phyloP scores from a whole-genome alignment of 64 coral and sea anemone species.

The Trachythela sp. region DNA sequence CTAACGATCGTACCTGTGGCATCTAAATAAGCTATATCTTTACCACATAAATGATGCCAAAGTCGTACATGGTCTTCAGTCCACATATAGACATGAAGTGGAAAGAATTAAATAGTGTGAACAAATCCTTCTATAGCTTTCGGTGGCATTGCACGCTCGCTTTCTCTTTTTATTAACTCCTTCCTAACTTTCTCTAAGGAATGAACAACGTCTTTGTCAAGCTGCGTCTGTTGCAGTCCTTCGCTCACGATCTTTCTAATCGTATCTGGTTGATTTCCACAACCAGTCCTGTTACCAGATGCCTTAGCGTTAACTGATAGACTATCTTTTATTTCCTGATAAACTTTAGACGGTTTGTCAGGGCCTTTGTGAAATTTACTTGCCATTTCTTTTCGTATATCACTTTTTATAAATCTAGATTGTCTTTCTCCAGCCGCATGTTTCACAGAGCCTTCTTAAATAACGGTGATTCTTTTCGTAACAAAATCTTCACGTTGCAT shows the following conservation, averaged over 20 bases:
- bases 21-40: slow-evolving; percentile 24
- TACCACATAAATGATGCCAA: slow-evolving; percentile 18
- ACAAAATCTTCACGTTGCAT: slow-evolving; percentile 4
- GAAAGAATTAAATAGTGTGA: background rate
- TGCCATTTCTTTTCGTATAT: background rate
- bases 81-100: slow-evolving; percentile 7
- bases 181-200: background rate
- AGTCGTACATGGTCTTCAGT: slow-evolving; percentile 49
- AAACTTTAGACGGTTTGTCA: slow-evolving; percentile 25
- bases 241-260: slow-evolving; percentile 4
- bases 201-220: background rate
- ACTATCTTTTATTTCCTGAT: slow-evolving; percentile 11
- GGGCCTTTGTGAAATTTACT: background rate
- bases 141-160: background rate
- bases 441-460: background rate
- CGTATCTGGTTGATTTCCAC: background rate
- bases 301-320: background rate
- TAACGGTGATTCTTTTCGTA: background rate
- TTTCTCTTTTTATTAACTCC: background rate
- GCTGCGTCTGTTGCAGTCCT: background rate
- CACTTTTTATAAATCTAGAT: slow-evolving; percentile 24
- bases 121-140: slow-evolving; percentile 22
- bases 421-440: background rate
- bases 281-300: background rate
- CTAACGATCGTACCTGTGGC: slow-evolving; percentile 17